Conservation (phyloP, 1,140 invertebrate genomes). For the Apis florea region DNA sequence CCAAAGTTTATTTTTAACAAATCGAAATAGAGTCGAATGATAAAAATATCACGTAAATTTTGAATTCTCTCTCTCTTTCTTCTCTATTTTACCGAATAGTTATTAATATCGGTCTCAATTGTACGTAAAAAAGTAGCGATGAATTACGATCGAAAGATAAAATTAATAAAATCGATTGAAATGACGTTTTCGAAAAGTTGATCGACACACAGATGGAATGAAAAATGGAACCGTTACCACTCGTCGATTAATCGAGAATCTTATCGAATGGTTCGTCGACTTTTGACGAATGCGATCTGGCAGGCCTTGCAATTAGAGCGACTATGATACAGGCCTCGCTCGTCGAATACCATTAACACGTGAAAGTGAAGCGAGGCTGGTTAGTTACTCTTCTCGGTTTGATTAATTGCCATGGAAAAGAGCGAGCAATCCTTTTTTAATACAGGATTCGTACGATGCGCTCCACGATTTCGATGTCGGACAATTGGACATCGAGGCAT, state of each 20-base stretch:
- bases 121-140: no score
- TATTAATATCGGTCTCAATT: no score
- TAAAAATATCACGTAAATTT: no score
- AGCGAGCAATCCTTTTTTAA: neutral
- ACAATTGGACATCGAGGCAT: neutral
- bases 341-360: conserved; percentile 12
- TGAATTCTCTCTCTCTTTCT: no score
- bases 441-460: neutral
- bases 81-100: no score
- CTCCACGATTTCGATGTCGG: neutral
- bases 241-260: neutral
- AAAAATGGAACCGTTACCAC: neutral
- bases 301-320: neutral
- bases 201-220: neutral
- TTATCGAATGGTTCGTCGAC: neutral
- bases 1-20: no score
- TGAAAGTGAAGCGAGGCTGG: neutral
- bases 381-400: neutral
- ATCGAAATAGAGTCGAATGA: no score
- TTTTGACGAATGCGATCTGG: conserved; percentile 11
- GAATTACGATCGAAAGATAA: no score
- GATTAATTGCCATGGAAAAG: conserved; percentile 25
- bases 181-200: neutral
- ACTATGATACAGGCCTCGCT: neutral
- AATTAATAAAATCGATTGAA: neutral